Percentiles rank a stretch among this genome's conserved stretches.
Conservation (phyloP, 2,888 invertebrate species). For the Patella pellucida region DNA sequence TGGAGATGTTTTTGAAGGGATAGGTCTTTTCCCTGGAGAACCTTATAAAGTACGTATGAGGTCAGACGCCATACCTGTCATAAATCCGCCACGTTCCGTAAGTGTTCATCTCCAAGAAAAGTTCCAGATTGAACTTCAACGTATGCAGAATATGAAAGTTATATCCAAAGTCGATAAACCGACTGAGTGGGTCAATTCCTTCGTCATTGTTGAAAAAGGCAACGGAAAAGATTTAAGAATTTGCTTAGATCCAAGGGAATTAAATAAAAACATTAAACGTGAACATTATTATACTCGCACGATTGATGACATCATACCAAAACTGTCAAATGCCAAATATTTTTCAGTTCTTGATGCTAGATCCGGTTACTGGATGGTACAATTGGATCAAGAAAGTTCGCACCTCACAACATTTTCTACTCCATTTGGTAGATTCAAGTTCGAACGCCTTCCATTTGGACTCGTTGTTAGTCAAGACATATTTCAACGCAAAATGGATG, state of each 20-base stretch:
- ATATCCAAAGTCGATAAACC: conserved; percentile 3
- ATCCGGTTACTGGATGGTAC: conserved; percentile 20
- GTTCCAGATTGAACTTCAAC: neutral
- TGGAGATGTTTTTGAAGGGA: neutral
- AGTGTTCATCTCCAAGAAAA: neutral
- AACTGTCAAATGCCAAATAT: conserved; percentile 13
- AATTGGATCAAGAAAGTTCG: neutral
- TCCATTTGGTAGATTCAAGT: conserved; percentile 3
- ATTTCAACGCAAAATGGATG: neutral
- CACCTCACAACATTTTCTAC: neutral
- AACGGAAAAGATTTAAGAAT: conserved; percentile 5
- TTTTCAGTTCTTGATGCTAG: conserved; percentile 25
- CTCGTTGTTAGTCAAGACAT: conserved; percentile 1
- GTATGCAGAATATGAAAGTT: neutral
- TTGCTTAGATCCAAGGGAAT: conserved; percentile 28
- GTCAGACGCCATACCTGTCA: neutral
- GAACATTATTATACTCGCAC: conserved; percentile 31
- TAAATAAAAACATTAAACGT: conserved; percentile 35
- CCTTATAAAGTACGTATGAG: neutral
- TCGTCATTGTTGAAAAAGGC: neutral
- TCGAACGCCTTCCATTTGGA: neutral
- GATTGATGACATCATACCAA: conserved; percentile 25
- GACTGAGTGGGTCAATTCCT: conserved; percentile 10
- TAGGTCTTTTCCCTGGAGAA: neutral
- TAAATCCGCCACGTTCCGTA: neutral